phyloP scores from a whole-genome alignment of 1,140 invertebrate species.

The Anoplolepis gracilipes region DNA sequence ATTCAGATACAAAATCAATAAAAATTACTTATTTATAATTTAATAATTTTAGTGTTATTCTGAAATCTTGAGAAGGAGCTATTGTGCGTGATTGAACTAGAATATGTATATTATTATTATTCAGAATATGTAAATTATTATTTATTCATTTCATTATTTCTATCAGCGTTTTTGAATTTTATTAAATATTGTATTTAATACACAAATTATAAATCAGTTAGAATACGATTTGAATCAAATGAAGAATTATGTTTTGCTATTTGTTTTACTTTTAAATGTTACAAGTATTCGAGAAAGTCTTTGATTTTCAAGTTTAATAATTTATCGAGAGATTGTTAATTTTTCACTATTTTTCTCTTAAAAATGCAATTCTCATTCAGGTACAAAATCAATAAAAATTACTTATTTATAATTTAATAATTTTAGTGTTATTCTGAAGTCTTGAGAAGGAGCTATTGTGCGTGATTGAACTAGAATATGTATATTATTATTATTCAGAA shows the following conservation, averaged over 20 bases:
- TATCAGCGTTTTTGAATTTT: too few species aligned
- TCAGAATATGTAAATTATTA: too few species aligned
- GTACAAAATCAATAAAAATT: neutral
- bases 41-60: neutral
- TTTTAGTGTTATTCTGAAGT: neutral
- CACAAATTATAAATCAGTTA: too few species aligned
- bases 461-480: neutral
- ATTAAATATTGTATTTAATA: too few species aligned
- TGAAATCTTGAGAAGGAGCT: neutral
- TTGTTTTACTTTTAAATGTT: neutral
- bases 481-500: too few species aligned
- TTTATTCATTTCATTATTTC: too few species aligned
- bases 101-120: too few species aligned
- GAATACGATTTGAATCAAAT: neutral
- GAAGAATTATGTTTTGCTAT: too few species aligned
- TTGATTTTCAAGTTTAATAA: neutral
- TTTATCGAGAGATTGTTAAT: neutral
- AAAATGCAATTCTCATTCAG: neutral
- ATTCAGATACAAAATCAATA: neutral
- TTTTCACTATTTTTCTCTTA: neutral
- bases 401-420: too few species aligned
- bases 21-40: slow-evolving; percentile 14
- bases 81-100: neutral
- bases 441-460: neutral
- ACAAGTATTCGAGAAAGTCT: neutral